phyloP scores from a whole-genome alignment of 1,140 invertebrate genomes.

The Caenorhabditis inopinata region DNA sequence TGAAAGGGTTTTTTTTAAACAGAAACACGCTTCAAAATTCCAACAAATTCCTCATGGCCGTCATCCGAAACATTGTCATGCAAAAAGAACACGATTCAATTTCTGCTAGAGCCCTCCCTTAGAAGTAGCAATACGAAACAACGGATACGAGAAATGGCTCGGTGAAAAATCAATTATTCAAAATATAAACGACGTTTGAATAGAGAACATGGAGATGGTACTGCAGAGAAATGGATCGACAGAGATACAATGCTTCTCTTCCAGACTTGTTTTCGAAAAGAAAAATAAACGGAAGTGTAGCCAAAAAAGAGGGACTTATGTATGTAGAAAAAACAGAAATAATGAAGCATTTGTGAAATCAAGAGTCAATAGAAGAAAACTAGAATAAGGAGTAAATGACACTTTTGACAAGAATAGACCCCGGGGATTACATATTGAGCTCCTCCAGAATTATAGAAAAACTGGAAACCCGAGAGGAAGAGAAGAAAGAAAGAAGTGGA shows the following conservation, averaged over 20 bases:
- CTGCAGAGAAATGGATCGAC: background rate
- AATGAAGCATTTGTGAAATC: slow-evolving; percentile 21
- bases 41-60: background rate
- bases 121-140: background rate
- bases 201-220: background rate
- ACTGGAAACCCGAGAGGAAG: background rate
- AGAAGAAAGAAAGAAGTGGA: background rate
- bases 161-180: slow-evolving; percentile 14
- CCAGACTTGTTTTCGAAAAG: background rate
- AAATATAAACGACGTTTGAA: slow-evolving; percentile 12
- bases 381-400: background rate
- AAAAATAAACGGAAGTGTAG: background rate
- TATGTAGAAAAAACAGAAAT: background rate
- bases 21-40: no score
- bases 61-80: background rate
- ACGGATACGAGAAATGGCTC: background rate
- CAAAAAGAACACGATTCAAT: background rate
- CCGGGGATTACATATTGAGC: slow-evolving; percentile 1
- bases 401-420: slow-evolving; percentile 3
- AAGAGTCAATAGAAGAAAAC: background rate
- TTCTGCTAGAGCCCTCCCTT: background rate
- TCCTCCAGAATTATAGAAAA: background rate
- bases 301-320: background rate
- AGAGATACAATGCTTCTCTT: background rate
- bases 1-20: no score